Conservation (phyloP, 2,888 invertebrate species). For the Cephonodes hylas region DNA sequence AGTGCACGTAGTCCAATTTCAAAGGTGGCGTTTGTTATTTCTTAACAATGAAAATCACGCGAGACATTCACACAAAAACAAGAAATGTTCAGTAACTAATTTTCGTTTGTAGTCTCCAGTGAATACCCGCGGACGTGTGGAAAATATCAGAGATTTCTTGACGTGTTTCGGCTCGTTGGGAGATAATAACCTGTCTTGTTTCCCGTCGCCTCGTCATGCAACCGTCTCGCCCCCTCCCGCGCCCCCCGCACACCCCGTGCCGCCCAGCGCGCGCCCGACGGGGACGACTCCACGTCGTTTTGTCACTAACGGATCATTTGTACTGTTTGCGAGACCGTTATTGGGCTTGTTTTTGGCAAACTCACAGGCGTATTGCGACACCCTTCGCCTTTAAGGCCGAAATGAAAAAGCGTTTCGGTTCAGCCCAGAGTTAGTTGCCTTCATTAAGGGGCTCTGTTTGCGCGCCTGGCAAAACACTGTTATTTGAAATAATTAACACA, state of each 20-base stretch:
- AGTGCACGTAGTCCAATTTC: conserved; percentile 71
- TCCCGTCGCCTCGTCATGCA: conserved; percentile 66
- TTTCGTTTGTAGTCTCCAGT: conserved; percentile 75
- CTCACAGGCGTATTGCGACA: conserved; percentile 61
- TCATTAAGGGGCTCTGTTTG: conserved; percentile 77
- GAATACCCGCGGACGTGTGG: conserved; percentile 77
- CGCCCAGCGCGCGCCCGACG: conserved; percentile 37
- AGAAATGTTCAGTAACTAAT: conserved; percentile 78
- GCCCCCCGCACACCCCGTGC: conserved; percentile 43
- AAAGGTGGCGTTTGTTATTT: conserved; percentile 73
- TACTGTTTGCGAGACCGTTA: conserved; percentile 76
- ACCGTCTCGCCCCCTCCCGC: conserved; percentile 45
- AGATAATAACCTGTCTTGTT: conserved; percentile 80
- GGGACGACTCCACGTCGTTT: conserved; percentile 59
- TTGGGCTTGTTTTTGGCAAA: conserved; percentile 78
- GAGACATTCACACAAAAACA: conserved; percentile 71
- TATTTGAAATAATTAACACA: conserved; percentile 76
- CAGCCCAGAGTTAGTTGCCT: conserved; percentile 67
- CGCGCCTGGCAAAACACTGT: conserved; percentile 75
- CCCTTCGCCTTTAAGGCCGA: conserved; percentile 60
- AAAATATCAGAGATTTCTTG: conserved; percentile 73
- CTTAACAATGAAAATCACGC: conserved; percentile 78
- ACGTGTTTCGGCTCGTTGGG: conserved; percentile 66
- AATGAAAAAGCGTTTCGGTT: conserved; percentile 72
- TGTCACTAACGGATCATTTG: conserved; percentile 78